phyloP scores from a whole-genome alignment of 2,797 vertebrate genomes.

The Garrulus glandarius region DNA sequence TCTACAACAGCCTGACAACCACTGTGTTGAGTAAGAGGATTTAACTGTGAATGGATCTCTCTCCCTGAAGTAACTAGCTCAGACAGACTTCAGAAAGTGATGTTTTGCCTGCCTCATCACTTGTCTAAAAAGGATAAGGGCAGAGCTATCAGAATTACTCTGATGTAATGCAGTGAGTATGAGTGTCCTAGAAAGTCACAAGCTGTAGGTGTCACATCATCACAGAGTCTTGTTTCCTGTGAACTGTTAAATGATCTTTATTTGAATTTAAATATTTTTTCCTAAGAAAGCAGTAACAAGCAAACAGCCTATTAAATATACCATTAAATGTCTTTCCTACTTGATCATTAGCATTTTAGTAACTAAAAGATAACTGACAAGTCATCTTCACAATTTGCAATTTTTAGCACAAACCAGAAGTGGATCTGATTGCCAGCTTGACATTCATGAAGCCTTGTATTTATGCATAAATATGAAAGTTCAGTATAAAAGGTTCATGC shows the following conservation, averaged over 20 bases:
- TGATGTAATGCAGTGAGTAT: conserved; percentile 13
- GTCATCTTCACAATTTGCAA: neutral
- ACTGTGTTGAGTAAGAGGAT: neutral
- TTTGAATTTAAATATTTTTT: neutral
- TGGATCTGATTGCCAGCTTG: neutral
- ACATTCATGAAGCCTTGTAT: neutral
- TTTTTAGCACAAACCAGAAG: neutral
- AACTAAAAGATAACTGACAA: neutral
- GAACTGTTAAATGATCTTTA: neutral
- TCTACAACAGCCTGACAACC: neutral
- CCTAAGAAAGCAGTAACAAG: neutral
- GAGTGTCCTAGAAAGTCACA: conserved; percentile 21
- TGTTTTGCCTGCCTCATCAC: neutral
- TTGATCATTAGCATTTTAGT: neutral
- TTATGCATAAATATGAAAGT: neutral
- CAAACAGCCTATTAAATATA: neutral
- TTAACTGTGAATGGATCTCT: neutral
- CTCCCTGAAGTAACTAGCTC: neutral
- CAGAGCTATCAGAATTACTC: conserved; percentile 1
- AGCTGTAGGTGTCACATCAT: neutral
- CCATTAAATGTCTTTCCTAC: neutral
- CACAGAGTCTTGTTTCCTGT: neutral
- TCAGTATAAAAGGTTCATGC: neutral
- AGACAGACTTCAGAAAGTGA: neutral
- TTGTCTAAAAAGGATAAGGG: neutral